Conservation (phyloP, 2,113 vertebrate species). For the Phainopepla nitens region DNA sequence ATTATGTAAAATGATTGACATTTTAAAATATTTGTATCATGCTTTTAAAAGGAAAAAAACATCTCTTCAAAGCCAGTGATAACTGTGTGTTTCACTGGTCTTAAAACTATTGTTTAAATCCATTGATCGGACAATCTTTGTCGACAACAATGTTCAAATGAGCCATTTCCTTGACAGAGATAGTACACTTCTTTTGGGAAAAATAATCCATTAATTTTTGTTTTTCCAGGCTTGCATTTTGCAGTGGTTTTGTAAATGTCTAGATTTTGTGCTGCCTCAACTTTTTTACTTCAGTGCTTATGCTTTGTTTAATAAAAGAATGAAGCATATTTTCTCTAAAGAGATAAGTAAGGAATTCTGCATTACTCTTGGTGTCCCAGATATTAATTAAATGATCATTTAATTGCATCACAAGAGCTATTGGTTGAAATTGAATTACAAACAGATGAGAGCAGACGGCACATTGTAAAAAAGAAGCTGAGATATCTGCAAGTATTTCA, state of each 20-base stretch:
- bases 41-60: neutral
- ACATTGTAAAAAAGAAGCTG: neutral
- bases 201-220: neutral
- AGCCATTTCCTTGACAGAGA: neutral
- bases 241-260: neutral
- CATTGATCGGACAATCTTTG: neutral
- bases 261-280: neutral
- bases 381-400: constrained; percentile 2
- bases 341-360: neutral
- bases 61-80: neutral
- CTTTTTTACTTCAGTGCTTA: neutral
- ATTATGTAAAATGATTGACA: neutral
- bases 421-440: constrained; percentile 15
- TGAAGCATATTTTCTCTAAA: neutral
- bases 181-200: neutral
- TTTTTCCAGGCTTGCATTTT: neutral
- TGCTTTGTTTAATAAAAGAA: neutral
- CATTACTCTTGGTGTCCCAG: neutral
- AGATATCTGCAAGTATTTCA: neutral
- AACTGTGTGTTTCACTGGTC: neutral
- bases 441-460: neutral
- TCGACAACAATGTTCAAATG: neutral
- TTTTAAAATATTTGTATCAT: neutral
- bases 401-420: constrained; percentile 12
- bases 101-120: neutral